Percentiles rank a stretch among this genome's conserved stretches.
Conservation (phyloP, 92 coral and sea anemone species). For the Hydrozoanthus gracilis region DNA sequence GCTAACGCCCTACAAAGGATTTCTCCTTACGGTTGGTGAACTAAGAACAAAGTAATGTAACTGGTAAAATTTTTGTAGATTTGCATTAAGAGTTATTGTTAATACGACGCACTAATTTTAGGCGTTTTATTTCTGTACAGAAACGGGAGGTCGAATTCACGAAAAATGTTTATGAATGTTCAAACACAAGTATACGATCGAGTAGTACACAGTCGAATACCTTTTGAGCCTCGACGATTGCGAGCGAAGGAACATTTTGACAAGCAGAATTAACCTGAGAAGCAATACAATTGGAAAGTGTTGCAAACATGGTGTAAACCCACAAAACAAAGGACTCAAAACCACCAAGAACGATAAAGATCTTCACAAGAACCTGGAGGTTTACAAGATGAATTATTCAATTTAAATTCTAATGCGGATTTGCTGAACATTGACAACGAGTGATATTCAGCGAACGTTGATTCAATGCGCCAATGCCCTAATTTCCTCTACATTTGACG, state of each 20-base stretch:
- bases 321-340: constrained; percentile 29
- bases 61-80: background rate
- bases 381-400: constrained; percentile 40
- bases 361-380: constrained; percentile 36
- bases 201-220: constrained; percentile 18
- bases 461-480: background rate
- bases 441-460: constrained; percentile 5
- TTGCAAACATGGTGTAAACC: constrained; percentile 20
- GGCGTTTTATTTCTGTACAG: constrained; percentile 38
- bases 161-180: constrained; percentile 35
- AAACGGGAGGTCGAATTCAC: constrained; percentile 45
- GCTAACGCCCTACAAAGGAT: constrained; percentile 32
- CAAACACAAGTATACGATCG: constrained; percentile 31
- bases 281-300: constrained; percentile 34
- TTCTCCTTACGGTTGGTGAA: background rate
- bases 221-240: constrained; percentile 3
- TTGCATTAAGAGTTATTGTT: background rate
- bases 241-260: constrained; percentile 10
- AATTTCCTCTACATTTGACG: constrained; percentile 23
- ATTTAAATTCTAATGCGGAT: constrained; percentile 42
- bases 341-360: constrained; percentile 46
- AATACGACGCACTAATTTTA: background rate
- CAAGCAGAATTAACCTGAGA: background rate
- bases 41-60: background rate
- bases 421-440: constrained; percentile 21